These are phyloP conservation scores for Pachymerium ferrugineum DNA, from an alignment of 2,888 invertebrate genomes.

Conservation along the genomic window DNA sequence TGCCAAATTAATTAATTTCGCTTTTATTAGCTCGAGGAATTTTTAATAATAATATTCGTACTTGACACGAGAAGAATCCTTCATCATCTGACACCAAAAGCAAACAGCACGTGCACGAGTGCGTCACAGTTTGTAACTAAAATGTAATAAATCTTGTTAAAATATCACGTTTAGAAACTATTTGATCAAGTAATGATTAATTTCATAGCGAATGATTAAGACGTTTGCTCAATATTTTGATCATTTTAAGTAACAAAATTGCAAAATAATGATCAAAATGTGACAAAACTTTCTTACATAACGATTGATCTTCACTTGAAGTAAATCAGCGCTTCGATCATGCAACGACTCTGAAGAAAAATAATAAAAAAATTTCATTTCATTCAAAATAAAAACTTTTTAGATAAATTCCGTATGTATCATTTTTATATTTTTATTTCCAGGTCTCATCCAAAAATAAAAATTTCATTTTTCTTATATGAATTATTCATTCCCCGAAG, in stretches of 20 bases:
- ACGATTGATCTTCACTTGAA: neutral
- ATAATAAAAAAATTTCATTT: neutral
- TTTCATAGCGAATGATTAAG: too few relatives aligned
- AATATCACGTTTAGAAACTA: too few relatives aligned
- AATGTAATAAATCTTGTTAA: neutral
- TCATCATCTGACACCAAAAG: conserved; percentile 17
- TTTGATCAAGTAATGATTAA: too few relatives aligned
- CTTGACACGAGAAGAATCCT: neutral
- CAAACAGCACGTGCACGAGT: neutral
- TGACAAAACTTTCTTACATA: neutral
- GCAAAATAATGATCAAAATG: neutral
- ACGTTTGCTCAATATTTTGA: too few relatives aligned
- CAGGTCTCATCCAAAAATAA: too few relatives aligned
- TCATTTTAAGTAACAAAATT: neutral
- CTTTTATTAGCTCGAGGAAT: too few relatives aligned
- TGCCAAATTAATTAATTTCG: too few relatives aligned
- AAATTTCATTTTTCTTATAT: neutral
- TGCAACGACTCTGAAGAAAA: neutral
- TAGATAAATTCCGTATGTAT: neutral
- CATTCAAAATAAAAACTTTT: neutral
- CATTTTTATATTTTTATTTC: too few relatives aligned
- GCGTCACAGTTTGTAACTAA: neutral
- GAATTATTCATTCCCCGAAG: too few relatives aligned
- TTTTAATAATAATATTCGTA: too few relatives aligned
- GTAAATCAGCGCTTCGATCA: neutral